Evolutionary conservation across 2,888 invertebrate species (phyloP), one percentile per base, ranked within the genome.

Genomic region (Thymelicus sylvestris): DNA sequence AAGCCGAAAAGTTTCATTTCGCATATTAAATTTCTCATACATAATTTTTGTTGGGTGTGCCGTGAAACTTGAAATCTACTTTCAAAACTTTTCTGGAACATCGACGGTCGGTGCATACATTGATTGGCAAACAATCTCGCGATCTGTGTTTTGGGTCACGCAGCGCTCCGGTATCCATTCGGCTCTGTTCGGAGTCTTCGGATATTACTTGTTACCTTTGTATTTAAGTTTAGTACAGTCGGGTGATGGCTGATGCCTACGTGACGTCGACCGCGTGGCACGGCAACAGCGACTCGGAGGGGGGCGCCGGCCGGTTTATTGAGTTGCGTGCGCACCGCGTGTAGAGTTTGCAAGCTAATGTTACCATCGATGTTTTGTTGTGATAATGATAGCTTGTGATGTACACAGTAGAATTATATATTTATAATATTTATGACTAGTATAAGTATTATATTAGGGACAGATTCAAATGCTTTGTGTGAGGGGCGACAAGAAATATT

Each of bases 231-330:
- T 52, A 12, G 74, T 63, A 52, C 67, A 71, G 61, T 48, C 41
- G 66, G 48, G 66, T 73, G 77, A 77, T 89, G 66, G 48, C 64
- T 73, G 77, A 77, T 89, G 93, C 92, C 92, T 93, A 93, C 93
- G 93, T 93, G 93, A 93, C 93, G 87, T 79, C 81, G 85, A 75
- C 89, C 91, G 88, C 93, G 93, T 93, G 92, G 87, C 84, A 72
- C 72, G 67, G 52, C 57, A 13, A 52, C 67, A 31, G 12, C 15
- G n/a, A 8, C 52, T 12, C 72, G 57, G 67, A 66, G 75, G 73
- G 75, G 74, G 83, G 79, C 78, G 74, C 79, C 83, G 79, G 83
- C 86, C 86, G 86, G 88, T 85, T 86, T 87, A 88, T 87, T 88
- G 83, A 83, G 86, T 81, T 88, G 88, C 87, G 87, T 87, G 87